Percentiles rank a stretch among this genome's conserved stretches.
These are phyloP conservation scores for Agelastica alni DNA, from an alignment of 2,888 invertebrate genomes.

Conservation along the genomic window DNA sequence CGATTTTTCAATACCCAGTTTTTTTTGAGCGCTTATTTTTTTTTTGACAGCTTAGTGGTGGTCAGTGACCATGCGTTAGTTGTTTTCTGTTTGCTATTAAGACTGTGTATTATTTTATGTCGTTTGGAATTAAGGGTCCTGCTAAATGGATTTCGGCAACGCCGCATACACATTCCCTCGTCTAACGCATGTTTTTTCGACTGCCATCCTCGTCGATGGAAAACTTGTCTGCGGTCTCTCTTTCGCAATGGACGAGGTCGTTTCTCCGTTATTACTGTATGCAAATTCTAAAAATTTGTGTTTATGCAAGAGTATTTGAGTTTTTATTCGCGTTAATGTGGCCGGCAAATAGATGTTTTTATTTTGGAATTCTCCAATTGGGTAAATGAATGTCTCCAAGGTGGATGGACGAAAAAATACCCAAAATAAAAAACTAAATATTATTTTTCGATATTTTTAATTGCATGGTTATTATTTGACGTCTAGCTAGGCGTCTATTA, in stretches of 20 bases:
- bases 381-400: conserved; percentile 52
- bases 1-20: too few relatives aligned
- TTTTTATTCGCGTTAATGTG: conserved; percentile 48
- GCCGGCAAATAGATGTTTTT: conserved; percentile 49
- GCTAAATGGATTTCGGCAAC: neutral
- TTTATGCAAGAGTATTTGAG: conserved; percentile 54
- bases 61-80: neutral
- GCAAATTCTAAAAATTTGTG: conserved; percentile 53
- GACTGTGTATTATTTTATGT: neutral
- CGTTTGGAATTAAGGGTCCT: neutral
- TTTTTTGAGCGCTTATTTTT: neutral
- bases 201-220: conserved; percentile 41
- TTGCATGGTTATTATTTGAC: too few relatives aligned
- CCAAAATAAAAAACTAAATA: too few relatives aligned
- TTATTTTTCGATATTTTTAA: too few relatives aligned
- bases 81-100: neutral
- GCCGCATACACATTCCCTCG: conserved; percentile 44
- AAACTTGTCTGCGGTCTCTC: conserved; percentile 27
- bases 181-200: conserved; percentile 53
- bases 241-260: conserved; percentile 22
- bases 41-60: neutral
- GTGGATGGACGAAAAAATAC: too few relatives aligned
- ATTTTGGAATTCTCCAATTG: conserved; percentile 49
- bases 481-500: too few relatives aligned
- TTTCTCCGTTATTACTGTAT: conserved; percentile 48